A percentile compares a stretch with the other conserved stretches of the same genome.
Conservation (phyloP, 2,797 vertebrate genomes). For the Anniella stebbinsi region DNA sequence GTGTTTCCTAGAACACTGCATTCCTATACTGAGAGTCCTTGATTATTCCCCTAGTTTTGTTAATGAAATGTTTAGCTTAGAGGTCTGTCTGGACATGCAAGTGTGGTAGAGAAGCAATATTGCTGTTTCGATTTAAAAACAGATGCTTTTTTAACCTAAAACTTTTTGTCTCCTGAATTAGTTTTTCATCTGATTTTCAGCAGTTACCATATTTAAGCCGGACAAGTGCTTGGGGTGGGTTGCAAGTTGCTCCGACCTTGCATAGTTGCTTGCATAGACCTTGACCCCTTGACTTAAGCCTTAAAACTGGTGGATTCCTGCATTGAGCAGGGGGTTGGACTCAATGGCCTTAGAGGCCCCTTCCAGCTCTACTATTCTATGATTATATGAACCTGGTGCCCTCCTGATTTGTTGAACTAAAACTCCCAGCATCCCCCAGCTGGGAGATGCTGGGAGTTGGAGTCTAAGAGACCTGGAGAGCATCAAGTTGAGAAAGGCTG, state of each 20-base stretch:
- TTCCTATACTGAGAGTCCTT: constrained; percentile 31
- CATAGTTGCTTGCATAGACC: background rate
- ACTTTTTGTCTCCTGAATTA: background rate
- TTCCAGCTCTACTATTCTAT: no score
- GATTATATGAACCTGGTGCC: no score
- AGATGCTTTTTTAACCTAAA: background rate
- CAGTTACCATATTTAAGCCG: background rate
- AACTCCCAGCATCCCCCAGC: background rate
- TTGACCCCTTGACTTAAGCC: background rate
- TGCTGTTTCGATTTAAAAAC: background rate
- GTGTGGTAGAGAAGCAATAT: background rate
- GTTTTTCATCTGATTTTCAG: background rate
- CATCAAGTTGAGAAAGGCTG: no score
- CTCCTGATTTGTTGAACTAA: background rate
- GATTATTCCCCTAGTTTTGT: constrained; percentile 26
- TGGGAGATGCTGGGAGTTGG: background rate
- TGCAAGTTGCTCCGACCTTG: background rate
- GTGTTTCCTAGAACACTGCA: constrained; percentile 33
- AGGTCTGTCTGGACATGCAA: background rate
- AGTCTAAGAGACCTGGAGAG: no score
- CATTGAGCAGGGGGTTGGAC: no score
- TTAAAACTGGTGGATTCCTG: no score
- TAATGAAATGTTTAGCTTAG: constrained; percentile 35
- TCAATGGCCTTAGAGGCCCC: no score
- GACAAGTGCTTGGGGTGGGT: background rate